These are phyloP conservation scores for Morinoia aosen DNA, from an alignment of 2,888 invertebrate species.

Conservation along the genomic window DNA sequence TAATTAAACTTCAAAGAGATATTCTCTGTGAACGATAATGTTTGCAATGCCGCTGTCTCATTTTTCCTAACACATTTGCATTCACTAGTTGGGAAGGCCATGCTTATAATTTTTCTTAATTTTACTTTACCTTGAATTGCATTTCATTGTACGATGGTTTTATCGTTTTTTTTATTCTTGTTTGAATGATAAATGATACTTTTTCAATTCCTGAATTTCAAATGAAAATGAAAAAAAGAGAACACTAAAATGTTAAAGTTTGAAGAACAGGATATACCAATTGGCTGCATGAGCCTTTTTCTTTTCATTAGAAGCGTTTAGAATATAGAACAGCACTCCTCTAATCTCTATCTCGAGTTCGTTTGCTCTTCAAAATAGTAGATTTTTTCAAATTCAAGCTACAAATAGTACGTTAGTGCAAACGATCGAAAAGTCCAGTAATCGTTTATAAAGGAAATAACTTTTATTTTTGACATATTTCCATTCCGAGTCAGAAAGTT, in stretches of 20 bases:
- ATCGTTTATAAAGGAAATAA: background rate
- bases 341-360: background rate
- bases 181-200: background rate
- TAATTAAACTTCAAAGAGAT: slow-evolving; percentile 36
- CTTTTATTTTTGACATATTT: background rate
- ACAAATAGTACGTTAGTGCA: background rate
- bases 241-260: background rate
- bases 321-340: background rate
- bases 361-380: background rate
- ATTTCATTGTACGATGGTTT: background rate
- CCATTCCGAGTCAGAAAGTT: background rate
- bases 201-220: background rate
- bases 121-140: background rate
- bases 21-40: background rate
- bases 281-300: background rate
- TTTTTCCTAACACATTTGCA: background rate
- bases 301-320: background rate
- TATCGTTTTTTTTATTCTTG: too few relatives aligned
- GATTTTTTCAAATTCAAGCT: background rate
- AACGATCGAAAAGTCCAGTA: background rate
- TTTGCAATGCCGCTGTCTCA: background rate
- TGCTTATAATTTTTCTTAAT: background rate
- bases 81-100: background rate
- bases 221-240: background rate
- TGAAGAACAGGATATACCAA: background rate